phyloP scores from a whole-genome alignment of 2,888 invertebrate genomes.

The Calliopum simillimum region DNA sequence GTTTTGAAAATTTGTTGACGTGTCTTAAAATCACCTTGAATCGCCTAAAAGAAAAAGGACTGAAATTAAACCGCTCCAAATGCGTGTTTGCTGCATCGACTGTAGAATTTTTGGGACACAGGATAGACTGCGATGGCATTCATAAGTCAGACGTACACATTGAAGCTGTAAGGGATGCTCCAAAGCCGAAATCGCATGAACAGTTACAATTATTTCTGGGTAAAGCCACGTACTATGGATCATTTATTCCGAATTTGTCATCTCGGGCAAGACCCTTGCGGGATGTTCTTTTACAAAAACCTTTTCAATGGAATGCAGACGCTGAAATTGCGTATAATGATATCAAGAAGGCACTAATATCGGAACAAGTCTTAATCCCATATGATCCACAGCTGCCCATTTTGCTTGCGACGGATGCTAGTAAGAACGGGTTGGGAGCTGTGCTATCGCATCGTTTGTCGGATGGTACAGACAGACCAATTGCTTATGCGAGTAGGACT shows the following conservation, averaged over 20 bases:
- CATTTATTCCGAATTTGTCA: constrained; percentile 21
- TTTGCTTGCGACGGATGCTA: constrained; percentile 35
- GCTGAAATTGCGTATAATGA: constrained; percentile 11
- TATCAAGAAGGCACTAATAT: background rate
- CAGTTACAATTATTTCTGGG: constrained; percentile 37
- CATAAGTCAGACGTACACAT: constrained; percentile 35
- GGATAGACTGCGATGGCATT: constrained; percentile 33
- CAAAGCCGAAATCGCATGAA: constrained; percentile 13
- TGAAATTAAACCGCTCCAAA: constrained; percentile 9
- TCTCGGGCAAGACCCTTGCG: constrained; percentile 21
- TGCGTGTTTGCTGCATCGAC: constrained; percentile 33
- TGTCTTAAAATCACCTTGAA: constrained; percentile 1
- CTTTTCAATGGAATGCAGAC: constrained; percentile 16
- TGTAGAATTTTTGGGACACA: constrained; percentile 36
- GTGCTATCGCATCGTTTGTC: constrained; percentile 29
- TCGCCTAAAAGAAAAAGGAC: constrained; percentile 25
- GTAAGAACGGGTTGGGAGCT: constrained; percentile 37
- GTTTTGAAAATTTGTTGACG: constrained; percentile 26
- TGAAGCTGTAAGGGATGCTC: constrained; percentile 25
- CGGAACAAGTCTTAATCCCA: constrained; percentile 24
- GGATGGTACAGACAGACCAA: constrained; percentile 31
- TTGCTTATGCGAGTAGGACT: constrained; percentile 37
- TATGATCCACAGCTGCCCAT: constrained; percentile 29
- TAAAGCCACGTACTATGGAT: constrained; percentile 23
- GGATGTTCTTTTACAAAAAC: constrained; percentile 7